phyloP scores from a whole-genome alignment of 1,140 invertebrate genomes.

The Trachymyrmex septentrionalis region DNA sequence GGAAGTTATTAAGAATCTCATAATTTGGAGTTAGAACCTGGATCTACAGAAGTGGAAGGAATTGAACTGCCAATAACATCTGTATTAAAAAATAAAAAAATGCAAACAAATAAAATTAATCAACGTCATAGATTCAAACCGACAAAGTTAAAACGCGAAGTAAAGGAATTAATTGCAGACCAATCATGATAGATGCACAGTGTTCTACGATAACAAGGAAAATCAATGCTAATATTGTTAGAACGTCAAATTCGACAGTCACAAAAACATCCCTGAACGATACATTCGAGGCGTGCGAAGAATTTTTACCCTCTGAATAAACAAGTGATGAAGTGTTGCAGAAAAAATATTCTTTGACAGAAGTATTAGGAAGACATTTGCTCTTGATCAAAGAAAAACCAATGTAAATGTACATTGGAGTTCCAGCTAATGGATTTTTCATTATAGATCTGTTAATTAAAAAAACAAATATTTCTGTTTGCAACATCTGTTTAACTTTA shows the following conservation, averaged over 20 bases:
- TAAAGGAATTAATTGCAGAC: background rate
- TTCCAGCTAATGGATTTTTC: background rate
- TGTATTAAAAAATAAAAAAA: background rate
- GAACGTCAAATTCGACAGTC: background rate
- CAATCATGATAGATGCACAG: background rate
- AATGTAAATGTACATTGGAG: background rate
- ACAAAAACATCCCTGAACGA: background rate
- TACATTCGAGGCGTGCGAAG: background rate
- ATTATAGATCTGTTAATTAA: background rate
- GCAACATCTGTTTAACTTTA: too few species aligned
- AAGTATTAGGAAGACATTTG: background rate
- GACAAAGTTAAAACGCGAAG: background rate
- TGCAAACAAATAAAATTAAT: background rate
- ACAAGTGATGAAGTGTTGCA: background rate
- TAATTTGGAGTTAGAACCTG: background rate
- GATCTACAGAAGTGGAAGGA: background rate
- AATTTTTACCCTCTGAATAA: conserved; percentile 3
- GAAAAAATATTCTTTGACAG: background rate
- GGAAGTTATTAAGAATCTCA: background rate
- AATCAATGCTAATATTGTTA: background rate
- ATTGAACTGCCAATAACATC: background rate
- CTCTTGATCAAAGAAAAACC: background rate
- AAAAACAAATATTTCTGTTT: too few species aligned
- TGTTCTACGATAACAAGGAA: background rate
- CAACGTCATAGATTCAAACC: background rate